Conservation (phyloP, 1,140 invertebrate species). For the Gryllus bimaculatus region DNA sequence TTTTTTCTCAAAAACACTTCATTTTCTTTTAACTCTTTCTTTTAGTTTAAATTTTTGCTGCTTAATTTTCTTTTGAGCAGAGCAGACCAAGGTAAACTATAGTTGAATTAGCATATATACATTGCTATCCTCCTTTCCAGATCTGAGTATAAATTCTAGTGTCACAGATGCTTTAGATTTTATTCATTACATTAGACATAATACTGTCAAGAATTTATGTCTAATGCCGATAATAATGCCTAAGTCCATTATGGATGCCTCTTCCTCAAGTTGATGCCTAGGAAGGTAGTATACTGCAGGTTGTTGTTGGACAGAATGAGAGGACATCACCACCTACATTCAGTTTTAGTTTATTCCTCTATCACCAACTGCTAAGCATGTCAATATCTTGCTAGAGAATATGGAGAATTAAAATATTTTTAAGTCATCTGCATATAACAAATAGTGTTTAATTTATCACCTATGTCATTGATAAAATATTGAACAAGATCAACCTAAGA, state of each 20-base stretch:
- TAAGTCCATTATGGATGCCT: background rate
- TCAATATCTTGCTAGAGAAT: background rate
- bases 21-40: no score
- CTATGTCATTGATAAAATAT: background rate
- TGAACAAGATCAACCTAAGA: background rate
- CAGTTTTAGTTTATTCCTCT: background rate
- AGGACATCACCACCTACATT: background rate
- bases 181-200: background rate
- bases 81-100: background rate
- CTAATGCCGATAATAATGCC: background rate
- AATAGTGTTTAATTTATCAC: background rate
- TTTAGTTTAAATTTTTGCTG: no score
- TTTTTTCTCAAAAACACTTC: no score
- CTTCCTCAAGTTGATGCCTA: background rate
- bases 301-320: background rate
- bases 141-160: background rate
- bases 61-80: background rate
- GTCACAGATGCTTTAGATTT: background rate
- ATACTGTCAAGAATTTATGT: background rate
- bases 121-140: background rate
- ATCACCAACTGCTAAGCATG: background rate
- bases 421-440: background rate
- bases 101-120: background rate
- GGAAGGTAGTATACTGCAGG: background rate
- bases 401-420: background rate